A percentile compares a stretch with the other conserved stretches of the same genome.
phyloP scores from a whole-genome alignment of 2,888 invertebrate species.

The Drosophila emarginata region DNA sequence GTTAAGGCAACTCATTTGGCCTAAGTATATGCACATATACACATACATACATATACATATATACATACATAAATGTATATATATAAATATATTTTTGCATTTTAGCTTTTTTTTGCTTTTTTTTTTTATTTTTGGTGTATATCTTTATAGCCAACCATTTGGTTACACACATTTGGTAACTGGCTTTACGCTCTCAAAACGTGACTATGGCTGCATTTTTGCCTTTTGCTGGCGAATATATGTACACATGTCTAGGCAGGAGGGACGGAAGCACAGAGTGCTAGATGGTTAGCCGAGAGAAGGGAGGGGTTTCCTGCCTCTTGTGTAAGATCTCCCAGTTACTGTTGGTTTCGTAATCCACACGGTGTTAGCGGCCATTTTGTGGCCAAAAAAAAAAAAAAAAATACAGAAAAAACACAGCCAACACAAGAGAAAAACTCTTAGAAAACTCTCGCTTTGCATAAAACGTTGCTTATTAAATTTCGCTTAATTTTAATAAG shows the following conservation, averaged over 20 bases:
- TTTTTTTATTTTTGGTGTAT: constrained; percentile 29
- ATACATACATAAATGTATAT: constrained; percentile 5
- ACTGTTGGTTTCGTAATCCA: constrained; percentile 62
- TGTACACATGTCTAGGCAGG: not conserved
- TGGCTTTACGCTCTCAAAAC: constrained; percentile 48
- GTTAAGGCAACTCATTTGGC: constrained; percentile 30
- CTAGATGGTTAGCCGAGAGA: not conserved
- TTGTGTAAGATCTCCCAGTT: constrained; percentile 62
- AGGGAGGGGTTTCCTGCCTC: constrained; percentile 30
- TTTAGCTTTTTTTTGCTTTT: constrained; percentile 33
- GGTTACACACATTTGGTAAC: constrained; percentile 51
- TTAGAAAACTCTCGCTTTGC: constrained; percentile 43
- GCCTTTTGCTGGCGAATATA: constrained; percentile 3
- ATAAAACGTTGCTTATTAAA: constrained; percentile 74
- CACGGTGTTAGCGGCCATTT: constrained; percentile 61
- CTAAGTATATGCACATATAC: constrained; percentile 30
- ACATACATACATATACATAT: constrained; percentile 32
- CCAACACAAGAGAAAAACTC: constrained; percentile 26
- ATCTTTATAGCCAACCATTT: constrained; percentile 45
- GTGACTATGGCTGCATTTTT: constrained; percentile 75
- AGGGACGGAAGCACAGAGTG: not conserved
- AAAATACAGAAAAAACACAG: not conserved
- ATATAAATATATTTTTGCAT: constrained; percentile 24
- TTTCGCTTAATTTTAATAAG: constrained; percentile 73
- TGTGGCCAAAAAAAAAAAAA: constrained; percentile 53